phyloP scores from a whole-genome alignment of 2,888 invertebrate genomes.

The Cenopis cana region DNA sequence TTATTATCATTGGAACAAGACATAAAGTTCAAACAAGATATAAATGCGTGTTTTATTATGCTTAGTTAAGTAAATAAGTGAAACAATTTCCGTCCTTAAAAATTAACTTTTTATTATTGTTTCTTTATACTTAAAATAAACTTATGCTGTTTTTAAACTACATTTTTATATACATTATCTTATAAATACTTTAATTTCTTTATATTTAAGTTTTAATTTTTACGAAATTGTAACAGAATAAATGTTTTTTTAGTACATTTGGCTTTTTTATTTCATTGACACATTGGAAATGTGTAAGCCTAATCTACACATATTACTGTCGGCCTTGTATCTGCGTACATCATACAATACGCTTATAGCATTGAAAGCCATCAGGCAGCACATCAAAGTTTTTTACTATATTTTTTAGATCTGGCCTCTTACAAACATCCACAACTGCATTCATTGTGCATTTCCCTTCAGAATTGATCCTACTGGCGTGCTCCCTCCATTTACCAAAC shows the following conservation, averaged over 20 bases:
- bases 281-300: neutral
- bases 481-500: conserved; percentile 75
- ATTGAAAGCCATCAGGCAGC: conserved; percentile 70
- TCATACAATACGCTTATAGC: conserved; percentile 57
- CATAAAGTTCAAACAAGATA: neutral
- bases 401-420: conserved; percentile 64
- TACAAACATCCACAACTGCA: conserved; percentile 69
- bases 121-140: conserved; percentile 8
- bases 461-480: conserved; percentile 65
- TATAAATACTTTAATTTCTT: conserved; percentile 38
- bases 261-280: conserved; percentile 34
- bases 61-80: conserved; percentile 1
- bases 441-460: conserved; percentile 57
- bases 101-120: neutral
- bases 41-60: neutral
- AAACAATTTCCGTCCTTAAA: conserved; percentile 14
- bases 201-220: conserved; percentile 30
- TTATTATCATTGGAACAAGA: neutral
- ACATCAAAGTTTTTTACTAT: conserved; percentile 65
- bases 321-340: neutral
- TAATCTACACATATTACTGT: neutral
- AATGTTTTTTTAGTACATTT: conserved; percentile 44
- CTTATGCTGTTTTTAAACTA: neutral
- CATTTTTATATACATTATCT: conserved; percentile 7
- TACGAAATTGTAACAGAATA: conserved; percentile 44